Evolutionary conservation across 2,113 vertebrate species (phyloP).

Genomic region (Oncorhynchus gorbuscha): DNA sequence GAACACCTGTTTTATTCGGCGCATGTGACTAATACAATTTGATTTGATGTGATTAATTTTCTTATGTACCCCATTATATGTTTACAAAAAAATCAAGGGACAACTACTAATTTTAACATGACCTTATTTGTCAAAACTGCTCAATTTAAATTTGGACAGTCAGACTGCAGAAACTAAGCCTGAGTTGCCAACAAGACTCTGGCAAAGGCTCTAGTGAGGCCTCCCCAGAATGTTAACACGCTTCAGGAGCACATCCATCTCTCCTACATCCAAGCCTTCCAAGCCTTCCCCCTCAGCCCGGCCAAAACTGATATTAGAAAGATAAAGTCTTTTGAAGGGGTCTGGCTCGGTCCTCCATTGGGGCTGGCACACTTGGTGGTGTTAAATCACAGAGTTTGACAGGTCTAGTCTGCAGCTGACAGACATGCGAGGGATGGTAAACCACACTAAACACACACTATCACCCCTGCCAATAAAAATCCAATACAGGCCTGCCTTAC

Average conservation of each 20-base stretch:
- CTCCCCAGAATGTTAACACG: conserved; percentile 53
- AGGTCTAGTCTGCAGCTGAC: conserved; percentile 1
- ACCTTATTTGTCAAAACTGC: conserved; percentile 41
- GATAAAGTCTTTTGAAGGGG: too few species aligned
- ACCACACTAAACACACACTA: background rate
- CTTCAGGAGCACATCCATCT: conserved; percentile 26
- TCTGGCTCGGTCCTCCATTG: background rate
- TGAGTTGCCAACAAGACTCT: conserved; percentile 51
- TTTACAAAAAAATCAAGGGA: too few species aligned
- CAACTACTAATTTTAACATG: background rate
- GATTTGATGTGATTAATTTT: too few species aligned
- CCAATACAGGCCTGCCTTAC: too few species aligned
- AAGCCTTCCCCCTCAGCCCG: background rate
- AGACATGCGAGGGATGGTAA: background rate
- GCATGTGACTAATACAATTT: too few species aligned
- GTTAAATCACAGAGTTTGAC: conserved; percentile 18
- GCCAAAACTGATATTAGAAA: conserved; percentile 43
- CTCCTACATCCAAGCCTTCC: conserved; percentile 41
- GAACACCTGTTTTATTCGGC: too few species aligned
- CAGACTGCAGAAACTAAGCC: conserved; percentile 53
- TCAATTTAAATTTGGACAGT: conserved; percentile 58
- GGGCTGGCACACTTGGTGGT: conserved; percentile 10
- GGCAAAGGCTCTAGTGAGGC: conserved; percentile 45
- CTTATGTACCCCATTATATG: too few species aligned
- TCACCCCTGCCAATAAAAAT: too few species aligned